phyloP scores from a whole-genome alignment of 2,113 vertebrate genomes.

The Haemorhous mexicanus region DNA sequence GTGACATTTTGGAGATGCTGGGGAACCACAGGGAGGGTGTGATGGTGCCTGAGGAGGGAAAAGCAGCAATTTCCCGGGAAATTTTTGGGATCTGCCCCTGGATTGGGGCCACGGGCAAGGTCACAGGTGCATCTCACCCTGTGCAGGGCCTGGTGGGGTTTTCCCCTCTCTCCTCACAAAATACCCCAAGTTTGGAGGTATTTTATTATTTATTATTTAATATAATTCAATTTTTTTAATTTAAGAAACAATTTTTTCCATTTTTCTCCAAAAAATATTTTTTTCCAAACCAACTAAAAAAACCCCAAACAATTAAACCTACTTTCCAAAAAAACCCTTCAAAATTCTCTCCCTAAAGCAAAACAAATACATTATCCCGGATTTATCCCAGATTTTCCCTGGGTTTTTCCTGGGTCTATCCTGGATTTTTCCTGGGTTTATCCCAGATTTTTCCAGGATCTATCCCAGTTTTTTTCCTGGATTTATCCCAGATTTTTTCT shows the following conservation, averaged over 20 bases:
- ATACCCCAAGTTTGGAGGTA: not conserved
- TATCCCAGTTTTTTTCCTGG: not conserved
- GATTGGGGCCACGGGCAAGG: rapidly evolving
- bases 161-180: not conserved
- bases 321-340: too few species aligned
- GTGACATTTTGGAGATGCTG: rapidly evolving
- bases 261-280: too few species aligned
- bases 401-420: too few species aligned
- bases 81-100: not conserved
- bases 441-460: too few species aligned
- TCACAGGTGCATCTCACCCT: not conserved
- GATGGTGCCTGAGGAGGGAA: not conserved
- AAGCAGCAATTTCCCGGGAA: not conserved
- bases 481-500: not conserved
- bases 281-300: too few species aligned
- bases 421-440: too few species aligned
- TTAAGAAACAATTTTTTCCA: not conserved
- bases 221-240: not conserved
- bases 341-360: too few species aligned
- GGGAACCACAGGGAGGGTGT: not conserved
- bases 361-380: too few species aligned
- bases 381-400: too few species aligned
- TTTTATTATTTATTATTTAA: not conserved
- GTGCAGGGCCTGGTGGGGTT: not conserved
- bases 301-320: too few species aligned